Percentiles rank a stretch among this genome's conserved stretches.
phyloP scores from a whole-genome alignment of 2,113 vertebrate species.

The Anser cygnoides region DNA sequence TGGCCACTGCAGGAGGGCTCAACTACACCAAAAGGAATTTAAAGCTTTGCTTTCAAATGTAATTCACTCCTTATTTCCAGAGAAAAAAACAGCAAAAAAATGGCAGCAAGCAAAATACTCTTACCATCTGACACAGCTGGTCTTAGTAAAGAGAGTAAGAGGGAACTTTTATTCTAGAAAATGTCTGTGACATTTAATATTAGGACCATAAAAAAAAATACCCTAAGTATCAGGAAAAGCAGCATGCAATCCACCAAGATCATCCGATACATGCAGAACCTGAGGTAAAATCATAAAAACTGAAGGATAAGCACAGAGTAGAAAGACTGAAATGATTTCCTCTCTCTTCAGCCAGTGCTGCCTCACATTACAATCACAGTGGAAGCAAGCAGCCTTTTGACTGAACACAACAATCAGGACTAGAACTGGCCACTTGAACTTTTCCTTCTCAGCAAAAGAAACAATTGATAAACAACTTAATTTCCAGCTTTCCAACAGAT shows the following conservation, averaged over 20 bases:
- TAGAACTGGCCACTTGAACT: background rate
- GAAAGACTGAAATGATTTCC: background rate
- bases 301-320: background rate
- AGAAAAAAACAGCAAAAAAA: background rate
- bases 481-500: background rate
- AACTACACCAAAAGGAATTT: slow-evolving; percentile 42
- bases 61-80: slow-evolving; percentile 45
- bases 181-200: background rate
- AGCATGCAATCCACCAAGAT: background rate
- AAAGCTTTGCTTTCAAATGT: slow-evolving; percentile 56
- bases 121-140: slow-evolving; percentile 36
- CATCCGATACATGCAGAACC: background rate
- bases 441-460: background rate
- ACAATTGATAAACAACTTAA: background rate
- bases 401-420: background rate
- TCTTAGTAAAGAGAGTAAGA: slow-evolving; percentile 28
- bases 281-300: background rate
- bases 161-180: slow-evolving; percentile 16
- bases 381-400: background rate
- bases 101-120: slow-evolving; percentile 35
- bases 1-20: slow-evolving; percentile 42
- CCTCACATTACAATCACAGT: background rate
- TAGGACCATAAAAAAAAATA: slow-evolving; percentile 6
- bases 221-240: background rate
- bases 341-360: background rate